Evolutionary conservation across 2,888 invertebrate species (phyloP), one percentile per base, ranked within the genome.

Genomic region (Callyntrura guangdongensis): DNA sequence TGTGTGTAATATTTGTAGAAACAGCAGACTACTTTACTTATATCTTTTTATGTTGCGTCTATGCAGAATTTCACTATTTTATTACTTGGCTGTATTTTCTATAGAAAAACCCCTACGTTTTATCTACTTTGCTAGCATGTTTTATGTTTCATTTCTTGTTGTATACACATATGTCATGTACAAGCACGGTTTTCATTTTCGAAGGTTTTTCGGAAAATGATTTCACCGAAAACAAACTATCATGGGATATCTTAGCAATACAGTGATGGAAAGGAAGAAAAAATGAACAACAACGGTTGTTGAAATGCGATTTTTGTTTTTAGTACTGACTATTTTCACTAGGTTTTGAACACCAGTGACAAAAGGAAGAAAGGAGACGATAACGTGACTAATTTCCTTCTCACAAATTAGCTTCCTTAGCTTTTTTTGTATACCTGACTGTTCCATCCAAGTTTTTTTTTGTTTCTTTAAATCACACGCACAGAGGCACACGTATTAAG

Each of bases 1-100:
- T n/a, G 20, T 53, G 72, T 67, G 67, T 45, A 87, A 53, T 87
- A 67, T 69, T 77, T 53, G 53, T 64, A 61, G 86, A 83, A 61
- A 83, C 67, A 83, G 22, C 6, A 47, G 27, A 49, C 47, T 47
- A 27, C 59, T 8, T 56, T 56, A 56, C 74, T n/a, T n/a, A n/a
- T n/a, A n/a, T n/a, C n/a, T n/a, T n/a, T n/a, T n/a, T n/a, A n/a
- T n/a, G n/a, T n/a, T n/a, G 11, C 45, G n/a, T 45, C 1, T 14
- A 20, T 14, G 5, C 56, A n/a, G 69, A 45, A n/a, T 17, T 72
- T 8, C 56, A 14, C 6, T 53, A n/a, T 74, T 47, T 25, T 74
- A 5, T 11, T 14, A 27, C 12, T 77, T 22, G 0, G 14, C 20
- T 74, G n/a, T 59, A 4, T 36, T 36, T 36, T 36, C 3, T 36